Base-by-base conservation (phyloP, 2,888 invertebrate genomes). In the Diloba caeruleocephala region DNA sequence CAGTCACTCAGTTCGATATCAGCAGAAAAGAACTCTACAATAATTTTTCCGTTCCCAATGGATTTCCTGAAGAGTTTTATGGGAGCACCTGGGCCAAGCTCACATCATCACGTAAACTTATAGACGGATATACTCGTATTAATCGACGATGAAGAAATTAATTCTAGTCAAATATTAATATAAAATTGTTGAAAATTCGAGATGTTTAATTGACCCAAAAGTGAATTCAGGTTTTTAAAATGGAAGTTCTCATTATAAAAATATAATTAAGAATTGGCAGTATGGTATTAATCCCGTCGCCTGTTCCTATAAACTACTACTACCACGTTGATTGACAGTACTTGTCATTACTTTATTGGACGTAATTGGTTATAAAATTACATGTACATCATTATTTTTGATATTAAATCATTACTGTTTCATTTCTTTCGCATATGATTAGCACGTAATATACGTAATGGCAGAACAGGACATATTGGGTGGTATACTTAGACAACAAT, bases 1-100 rank as follows among this genome's bases (percentile, higher is more conserved):
- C 98, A 99, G 92, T 98, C 98, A 0, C 92, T 99, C 50, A 98
- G 95, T 90, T 96, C 97, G 48, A 98, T 98, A 85, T 97, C 98
- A 0, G 97, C 98, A 0, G 98, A 99, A 90, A 98, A 98, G 91
- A 98, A 98, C 87, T 98, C 98, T 0, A 98, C 98, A 0, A 98
- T 99, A 71, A 96, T 98, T 53, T 98, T 99, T 83, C 98, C 98
- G 0, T 92, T 98, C 69, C 98, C 98, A 0, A 95, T 98, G 90
- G 98, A 98, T 79, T 95, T 96, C 79, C 74, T 95, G 28, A 90
- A 94, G 67, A 82, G 94, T 3, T 94, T 93, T 56, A 72, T 94
- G 45, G 82, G 88, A 1, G 81, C 82, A 12, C 71, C 81, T 6
- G 81, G 81, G 5, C 71, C 84, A 9, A 84, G 84, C 57, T 66